Conservation (phyloP, 2,797 vertebrate genomes). For the Steatocranus sp. region DNA sequence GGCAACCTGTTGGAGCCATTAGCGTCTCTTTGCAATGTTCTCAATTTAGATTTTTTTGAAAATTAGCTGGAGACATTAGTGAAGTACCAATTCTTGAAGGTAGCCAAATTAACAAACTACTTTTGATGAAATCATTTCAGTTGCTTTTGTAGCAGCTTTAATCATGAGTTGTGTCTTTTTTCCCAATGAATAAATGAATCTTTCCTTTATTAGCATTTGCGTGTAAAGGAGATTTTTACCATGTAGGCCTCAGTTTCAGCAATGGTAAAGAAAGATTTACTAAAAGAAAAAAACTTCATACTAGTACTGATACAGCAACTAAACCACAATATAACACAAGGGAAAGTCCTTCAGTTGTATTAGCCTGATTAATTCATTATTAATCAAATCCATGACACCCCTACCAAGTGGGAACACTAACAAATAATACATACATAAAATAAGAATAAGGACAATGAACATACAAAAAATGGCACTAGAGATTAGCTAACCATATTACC, state of each 20-base stretch:
- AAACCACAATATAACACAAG: not conserved
- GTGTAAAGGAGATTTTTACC: not conserved
- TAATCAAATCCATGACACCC: not conserved
- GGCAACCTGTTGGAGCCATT: not conserved
- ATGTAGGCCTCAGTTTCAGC: not conserved
- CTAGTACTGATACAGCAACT: not conserved
- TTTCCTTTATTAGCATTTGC: not conserved
- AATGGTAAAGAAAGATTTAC: not conserved
- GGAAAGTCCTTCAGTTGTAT: not conserved
- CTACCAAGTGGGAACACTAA: not conserved
- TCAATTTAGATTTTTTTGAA: not conserved
- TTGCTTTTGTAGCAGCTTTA: not conserved
- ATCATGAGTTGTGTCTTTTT: not conserved
- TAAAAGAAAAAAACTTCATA: not conserved
- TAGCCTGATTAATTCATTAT: not conserved
- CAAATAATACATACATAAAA: not conserved
- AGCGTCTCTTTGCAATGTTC: not conserved
- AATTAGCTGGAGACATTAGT: not conserved
- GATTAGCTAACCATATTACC: not conserved
- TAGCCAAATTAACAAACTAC: accelerated
- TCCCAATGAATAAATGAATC: not conserved
- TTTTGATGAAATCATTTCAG: not conserved
- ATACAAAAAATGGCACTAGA: not conserved
- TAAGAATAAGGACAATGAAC: not conserved
- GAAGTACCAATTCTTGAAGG: not conserved